Percentiles rank a stretch among this genome's conserved stretches.
Evolutionary conservation across 1,140 invertebrate genomes (phyloP).

Genomic region (Goniozus legneri): DNA sequence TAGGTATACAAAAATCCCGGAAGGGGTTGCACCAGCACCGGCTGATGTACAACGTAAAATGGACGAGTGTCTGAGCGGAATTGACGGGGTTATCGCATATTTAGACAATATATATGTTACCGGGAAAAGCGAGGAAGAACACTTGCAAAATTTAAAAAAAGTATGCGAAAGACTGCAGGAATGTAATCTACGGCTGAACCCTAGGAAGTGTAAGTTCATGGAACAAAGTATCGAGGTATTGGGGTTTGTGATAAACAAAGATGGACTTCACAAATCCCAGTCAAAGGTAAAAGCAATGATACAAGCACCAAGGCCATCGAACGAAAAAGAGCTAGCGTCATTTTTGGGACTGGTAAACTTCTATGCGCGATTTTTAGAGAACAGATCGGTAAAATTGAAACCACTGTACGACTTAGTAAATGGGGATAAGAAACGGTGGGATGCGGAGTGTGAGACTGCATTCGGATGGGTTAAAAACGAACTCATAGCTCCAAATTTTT

Average conservation of each 20-base stretch:
- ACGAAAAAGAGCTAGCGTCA: slow-evolving; percentile 33
- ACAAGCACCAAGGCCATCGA: slow-evolving; percentile 37
- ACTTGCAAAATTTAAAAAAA: slow-evolving; percentile 4
- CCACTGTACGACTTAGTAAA: slow-evolving; percentile 18
- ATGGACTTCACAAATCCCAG: slow-evolving; percentile 30
- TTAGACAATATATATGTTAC: slow-evolving; percentile 38
- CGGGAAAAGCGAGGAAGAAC: slow-evolving; percentile 23
- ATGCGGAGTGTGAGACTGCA: slow-evolving; percentile 1
- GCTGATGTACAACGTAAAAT: slow-evolving; percentile 26
- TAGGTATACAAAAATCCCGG: slow-evolving; percentile 30
- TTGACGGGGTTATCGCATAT: slow-evolving; percentile 27
- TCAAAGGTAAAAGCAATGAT: slow-evolving; percentile 39
- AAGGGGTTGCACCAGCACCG: slow-evolving; percentile 6
- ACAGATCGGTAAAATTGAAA: slow-evolving; percentile 31
- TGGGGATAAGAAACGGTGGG: not conserved
- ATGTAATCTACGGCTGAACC: slow-evolving; percentile 31
- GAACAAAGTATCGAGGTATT: slow-evolving; percentile 30
- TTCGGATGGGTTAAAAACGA: slow-evolving; percentile 19
- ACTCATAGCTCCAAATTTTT: slow-evolving; percentile 19
- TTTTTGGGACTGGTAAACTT: slow-evolving; percentile 47
- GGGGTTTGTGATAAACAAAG: slow-evolving; percentile 32
- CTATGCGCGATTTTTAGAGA: slow-evolving; percentile 35
- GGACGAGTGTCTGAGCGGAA: slow-evolving; percentile 29
- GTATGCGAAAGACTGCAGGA: slow-evolving; percentile 15
- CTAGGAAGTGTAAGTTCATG: slow-evolving; percentile 35